These are phyloP conservation scores for Leucophenga maculata DNA, from an alignment of 2,888 invertebrate species.

Conservation along the genomic window DNA sequence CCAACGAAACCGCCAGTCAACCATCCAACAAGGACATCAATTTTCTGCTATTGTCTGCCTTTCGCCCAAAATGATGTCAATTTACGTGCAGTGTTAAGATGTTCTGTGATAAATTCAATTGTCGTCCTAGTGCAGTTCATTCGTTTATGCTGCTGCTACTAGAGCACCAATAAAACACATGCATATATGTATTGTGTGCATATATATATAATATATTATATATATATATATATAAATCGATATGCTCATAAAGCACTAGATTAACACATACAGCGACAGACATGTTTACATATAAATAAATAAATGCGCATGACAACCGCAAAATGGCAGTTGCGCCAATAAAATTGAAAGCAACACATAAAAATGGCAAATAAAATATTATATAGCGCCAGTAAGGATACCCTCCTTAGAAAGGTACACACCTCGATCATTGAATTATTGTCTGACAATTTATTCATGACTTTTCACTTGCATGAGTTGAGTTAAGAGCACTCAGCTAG, in stretches of 20 bases:
- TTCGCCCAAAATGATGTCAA: conserved; percentile 47
- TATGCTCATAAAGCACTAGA: too few relatives aligned
- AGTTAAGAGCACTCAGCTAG: conserved; percentile 1
- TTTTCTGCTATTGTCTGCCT: conserved; percentile 21
- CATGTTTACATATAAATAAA: neutral
- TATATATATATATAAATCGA: too few relatives aligned
- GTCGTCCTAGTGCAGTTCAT: conserved; percentile 6
- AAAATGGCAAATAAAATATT: conserved; percentile 39
- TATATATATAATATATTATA: neutral
- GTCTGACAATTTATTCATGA: conserved; percentile 56
- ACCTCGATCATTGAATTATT: conserved; percentile 32
- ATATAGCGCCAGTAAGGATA: conserved; percentile 28
- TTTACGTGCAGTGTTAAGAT: conserved; percentile 44
- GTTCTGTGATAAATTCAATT: conserved; percentile 54
- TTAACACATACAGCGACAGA: too few relatives aligned
- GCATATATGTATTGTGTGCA: too few relatives aligned
- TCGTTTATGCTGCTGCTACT: neutral
- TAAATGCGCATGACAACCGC: neutral
- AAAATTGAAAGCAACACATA: conserved; percentile 21
- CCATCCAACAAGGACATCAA: neutral
- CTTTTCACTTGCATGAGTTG: conserved; percentile 31
- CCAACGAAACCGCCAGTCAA: neutral
- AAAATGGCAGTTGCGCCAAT: conserved; percentile 3
- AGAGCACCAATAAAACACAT: neutral
- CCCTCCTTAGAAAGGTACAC: conserved; percentile 27